phyloP scores from a whole-genome alignment of 2,113 vertebrate species.

The Bos taurus region DNA sequence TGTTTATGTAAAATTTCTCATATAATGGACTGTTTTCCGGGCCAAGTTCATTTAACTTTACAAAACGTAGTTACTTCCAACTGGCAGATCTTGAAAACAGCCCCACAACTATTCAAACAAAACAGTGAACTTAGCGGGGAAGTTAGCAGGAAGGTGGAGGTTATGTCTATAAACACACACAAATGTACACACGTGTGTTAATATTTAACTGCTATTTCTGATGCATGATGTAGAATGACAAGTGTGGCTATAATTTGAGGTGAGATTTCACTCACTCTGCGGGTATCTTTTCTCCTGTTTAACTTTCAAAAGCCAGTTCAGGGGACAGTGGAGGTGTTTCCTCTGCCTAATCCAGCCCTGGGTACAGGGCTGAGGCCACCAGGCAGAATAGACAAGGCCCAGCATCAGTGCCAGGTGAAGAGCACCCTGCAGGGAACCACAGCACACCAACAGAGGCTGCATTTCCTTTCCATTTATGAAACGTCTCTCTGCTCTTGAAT shows the following conservation, averaged over 20 bases:
- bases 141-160: not conserved
- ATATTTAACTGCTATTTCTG: not conserved
- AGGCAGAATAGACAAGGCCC: not conserved
- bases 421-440: not conserved
- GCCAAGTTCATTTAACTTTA: constrained; percentile 69
- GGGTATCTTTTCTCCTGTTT: not conserved
- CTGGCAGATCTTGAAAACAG: constrained; percentile 27
- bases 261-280: not conserved
- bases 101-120: constrained; percentile 12
- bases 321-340: not conserved
- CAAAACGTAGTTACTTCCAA: constrained; percentile 42
- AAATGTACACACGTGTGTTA: not conserved
- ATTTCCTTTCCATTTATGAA: not conserved
- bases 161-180: not conserved
- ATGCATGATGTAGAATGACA: not conserved
- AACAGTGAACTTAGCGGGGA: not conserved
- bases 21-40: constrained; percentile 36
- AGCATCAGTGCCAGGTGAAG: not conserved
- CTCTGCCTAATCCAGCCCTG: not conserved
- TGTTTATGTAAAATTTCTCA: constrained; percentile 70
- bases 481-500: not conserved
- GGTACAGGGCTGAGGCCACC: not conserved
- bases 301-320: not conserved
- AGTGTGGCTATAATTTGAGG: not conserved
- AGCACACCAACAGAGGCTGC: not conserved